Conservation (phyloP, 2,888 invertebrate genomes). For the Drosophila subsilvestris region DNA sequence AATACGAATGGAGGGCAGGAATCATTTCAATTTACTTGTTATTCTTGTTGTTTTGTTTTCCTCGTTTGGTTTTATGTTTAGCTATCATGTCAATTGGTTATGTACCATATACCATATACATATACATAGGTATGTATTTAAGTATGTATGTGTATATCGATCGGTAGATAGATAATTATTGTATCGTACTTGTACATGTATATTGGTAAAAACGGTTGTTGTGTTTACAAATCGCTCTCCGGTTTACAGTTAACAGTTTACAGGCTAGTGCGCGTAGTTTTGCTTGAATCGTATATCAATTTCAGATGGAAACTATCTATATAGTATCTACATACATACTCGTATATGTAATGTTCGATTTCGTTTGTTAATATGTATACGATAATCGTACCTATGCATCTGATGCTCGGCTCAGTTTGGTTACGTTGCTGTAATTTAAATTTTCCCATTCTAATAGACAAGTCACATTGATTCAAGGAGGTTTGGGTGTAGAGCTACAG, state of each 20-base stretch:
- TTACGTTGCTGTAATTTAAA: constrained; percentile 18
- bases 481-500: constrained; percentile 58
- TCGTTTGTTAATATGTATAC: constrained; percentile 23
- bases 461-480: constrained; percentile 80
- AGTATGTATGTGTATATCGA: constrained; percentile 28
- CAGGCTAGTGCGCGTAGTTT: constrained; percentile 49
- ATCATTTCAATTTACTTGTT: constrained; percentile 82
- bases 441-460: constrained; percentile 68
- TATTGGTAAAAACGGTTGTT: constrained; percentile 67
- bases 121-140: constrained; percentile 21
- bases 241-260: constrained; percentile 1
- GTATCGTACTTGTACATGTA: constrained; percentile 63
- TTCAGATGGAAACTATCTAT: constrained; percentile 58
- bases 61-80: constrained; percentile 57
- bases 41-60: constrained; percentile 42
- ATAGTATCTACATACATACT: neutral
- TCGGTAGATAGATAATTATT: constrained; percentile 50
- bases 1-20: constrained; percentile 83
- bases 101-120: constrained; percentile 28
- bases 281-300: constrained; percentile 35
- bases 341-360: constrained; percentile 7
- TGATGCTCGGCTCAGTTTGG: constrained; percentile 53
- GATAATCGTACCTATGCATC: constrained; percentile 59
- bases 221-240: constrained; percentile 10
- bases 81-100: constrained; percentile 47